A percentile compares a stretch with the other conserved stretches of the same genome.
These are phyloP conservation scores for Mnemiopsis leidyi DNA, from an alignment of 37 sponge, comb jelly and placozoan species.

Conservation along the genomic window DNA sequence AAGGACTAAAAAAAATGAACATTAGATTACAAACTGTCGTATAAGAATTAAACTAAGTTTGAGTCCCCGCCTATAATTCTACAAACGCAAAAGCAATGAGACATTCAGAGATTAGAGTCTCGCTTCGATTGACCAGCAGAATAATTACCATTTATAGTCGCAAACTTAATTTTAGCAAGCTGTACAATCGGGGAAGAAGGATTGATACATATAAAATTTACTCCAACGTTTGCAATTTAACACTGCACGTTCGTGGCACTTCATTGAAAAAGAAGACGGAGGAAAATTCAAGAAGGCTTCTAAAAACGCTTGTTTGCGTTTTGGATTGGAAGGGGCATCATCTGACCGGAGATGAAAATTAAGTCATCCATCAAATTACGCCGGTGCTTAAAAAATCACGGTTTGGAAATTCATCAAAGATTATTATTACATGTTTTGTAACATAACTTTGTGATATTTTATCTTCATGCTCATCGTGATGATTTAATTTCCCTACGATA, in stretches of 20 bases:
- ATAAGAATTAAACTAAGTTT: too few species aligned
- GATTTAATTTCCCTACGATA: not conserved
- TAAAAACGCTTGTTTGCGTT: not conserved
- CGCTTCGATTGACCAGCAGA: not conserved
- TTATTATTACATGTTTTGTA: too few species aligned
- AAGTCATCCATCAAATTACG: not conserved
- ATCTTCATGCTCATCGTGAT: not conserved
- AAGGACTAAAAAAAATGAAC: too few species aligned
- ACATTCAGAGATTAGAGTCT: too few species aligned
- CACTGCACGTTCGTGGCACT: not conserved
- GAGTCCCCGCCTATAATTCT: too few species aligned
- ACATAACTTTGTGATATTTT: too few species aligned
- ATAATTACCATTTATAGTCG: not conserved
- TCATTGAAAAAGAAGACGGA: not conserved
- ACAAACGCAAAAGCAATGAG: too few species aligned
- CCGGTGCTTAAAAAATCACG: not conserved
- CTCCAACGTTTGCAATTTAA: not conserved
- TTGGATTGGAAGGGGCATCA: not conserved
- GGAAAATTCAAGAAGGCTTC: not conserved
- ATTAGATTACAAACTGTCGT: too few species aligned
- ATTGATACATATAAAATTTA: not conserved
- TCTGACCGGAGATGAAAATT: not conserved
- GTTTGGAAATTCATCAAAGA: not conserved
- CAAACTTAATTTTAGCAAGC: not conserved
- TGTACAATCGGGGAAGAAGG: too few species aligned